Conservation (phyloP, 2,888 invertebrate species). For the Gryllus longicercus region DNA sequence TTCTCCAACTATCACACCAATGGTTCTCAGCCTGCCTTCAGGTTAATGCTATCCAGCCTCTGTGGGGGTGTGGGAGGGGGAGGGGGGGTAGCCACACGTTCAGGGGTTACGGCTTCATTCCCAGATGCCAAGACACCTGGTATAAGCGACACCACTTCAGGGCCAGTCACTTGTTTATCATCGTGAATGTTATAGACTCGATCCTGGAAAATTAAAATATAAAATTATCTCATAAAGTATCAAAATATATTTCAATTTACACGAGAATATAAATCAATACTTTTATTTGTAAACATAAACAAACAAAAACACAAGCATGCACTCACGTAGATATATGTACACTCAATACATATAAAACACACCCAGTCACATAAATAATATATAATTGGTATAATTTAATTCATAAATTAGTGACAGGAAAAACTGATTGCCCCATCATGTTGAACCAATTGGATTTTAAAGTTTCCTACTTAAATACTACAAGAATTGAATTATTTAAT, state of each 20-base stretch:
- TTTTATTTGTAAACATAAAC: background rate
- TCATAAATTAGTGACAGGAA: no score
- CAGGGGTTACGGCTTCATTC: constrained; percentile 53
- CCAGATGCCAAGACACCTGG: constrained; percentile 58
- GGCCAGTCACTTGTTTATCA: constrained; percentile 48
- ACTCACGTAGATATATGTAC: no score
- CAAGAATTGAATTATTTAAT: no score
- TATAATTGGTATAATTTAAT: no score
- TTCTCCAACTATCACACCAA: background rate
- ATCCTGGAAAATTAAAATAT: constrained; percentile 49
- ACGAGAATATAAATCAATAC: background rate
- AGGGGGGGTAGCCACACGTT: constrained; percentile 53
- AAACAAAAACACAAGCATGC: no score
- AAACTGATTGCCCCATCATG: no score
- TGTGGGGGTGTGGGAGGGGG: constrained; percentile 53
- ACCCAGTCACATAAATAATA: no score
- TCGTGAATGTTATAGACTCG: constrained; percentile 53
- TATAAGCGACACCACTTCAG: constrained; percentile 66
- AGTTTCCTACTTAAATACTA: no score
- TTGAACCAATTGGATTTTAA: no score
- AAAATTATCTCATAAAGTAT: background rate
- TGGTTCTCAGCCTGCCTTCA: constrained; percentile 37
- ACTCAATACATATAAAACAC: no score
- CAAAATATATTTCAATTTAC: background rate
- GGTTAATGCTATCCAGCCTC: constrained; percentile 54